Base-by-base conservation (phyloP, 2,113 vertebrate genomes). In the Pitta sordida region DNA sequence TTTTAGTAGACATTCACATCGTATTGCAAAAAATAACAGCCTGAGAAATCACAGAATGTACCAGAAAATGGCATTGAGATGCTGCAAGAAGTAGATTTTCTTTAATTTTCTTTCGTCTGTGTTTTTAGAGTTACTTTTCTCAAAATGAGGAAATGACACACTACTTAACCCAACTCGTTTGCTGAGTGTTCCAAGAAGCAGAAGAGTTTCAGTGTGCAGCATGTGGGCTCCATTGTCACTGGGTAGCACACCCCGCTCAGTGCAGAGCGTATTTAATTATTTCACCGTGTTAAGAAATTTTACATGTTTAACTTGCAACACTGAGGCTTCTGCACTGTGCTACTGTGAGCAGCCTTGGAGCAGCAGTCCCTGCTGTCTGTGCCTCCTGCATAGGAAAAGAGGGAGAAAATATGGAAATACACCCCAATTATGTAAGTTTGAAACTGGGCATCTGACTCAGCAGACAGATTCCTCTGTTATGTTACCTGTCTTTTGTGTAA, bases 391-490 rank as follows among this genome's bases (percentile, higher is more conserved):
- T 48, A 23, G 3, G 8, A 91, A 71, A 85, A 77, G 65, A 76
- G 68, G 32, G 20, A 86, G 46, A 69, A 73, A 75, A 77, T 46
- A 37, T 62, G 77, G 65, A 96, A 76, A 77, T 88, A 3, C 39
- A 63, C 85, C 70, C 74, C 55, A 65, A 79, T 88, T 93, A 74
- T 56, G 80, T 95, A 94, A 92, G 81, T 76, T 58, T 90, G 51
- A 75, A 67, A 70, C 26, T 9, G 22, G 89, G 49, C 23, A 34
- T 76, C 86, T 94, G 89, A 93, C 53, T 93, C 81, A 92, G 89
- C 86, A 88, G 80, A 75, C 71, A 17, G 59, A 73, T 94, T 73
- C 89, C 49, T n/a, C 58, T 48, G 95, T 81, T 91, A n/a, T 8
- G 39, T 85, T 81, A n/a, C 69, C 80, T 63, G 58, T 81, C 80